Evolutionary conservation across 2,888 invertebrate species (phyloP).

Genomic region (Tetropium fuscum): DNA sequence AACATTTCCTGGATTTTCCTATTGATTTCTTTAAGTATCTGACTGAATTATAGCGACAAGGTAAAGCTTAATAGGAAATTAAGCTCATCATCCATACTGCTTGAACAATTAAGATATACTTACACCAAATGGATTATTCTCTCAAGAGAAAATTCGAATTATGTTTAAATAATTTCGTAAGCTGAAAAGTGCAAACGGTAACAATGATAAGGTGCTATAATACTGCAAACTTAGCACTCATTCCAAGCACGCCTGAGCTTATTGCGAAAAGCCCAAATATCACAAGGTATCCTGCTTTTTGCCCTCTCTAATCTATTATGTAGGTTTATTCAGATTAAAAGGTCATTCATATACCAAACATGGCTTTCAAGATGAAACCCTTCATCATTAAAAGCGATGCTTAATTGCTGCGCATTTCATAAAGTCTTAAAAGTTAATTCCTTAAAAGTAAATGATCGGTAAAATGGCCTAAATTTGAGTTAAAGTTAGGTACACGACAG

Average conservation of each 20-base stretch:
- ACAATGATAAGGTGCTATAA: conserved; percentile 56
- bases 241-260: conserved; percentile 61
- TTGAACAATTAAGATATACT: no score
- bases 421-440: conserved; percentile 1
- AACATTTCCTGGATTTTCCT: no score
- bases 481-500: not conserved
- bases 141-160: conserved; percentile 18
- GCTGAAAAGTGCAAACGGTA: conserved; percentile 53
- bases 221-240: conserved; percentile 59
- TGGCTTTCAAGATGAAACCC: conserved; percentile 7
- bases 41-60: no score
- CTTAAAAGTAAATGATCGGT: conserved; percentile 9
- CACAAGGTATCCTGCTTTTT: conserved; percentile 46
- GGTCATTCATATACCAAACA: conserved; percentile 21
- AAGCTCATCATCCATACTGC: no score
- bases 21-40: no score
- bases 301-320: conserved; percentile 43
- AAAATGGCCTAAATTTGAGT: conserved; percentile 6
- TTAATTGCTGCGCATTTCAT: conserved; percentile 2
- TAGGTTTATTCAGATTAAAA: conserved; percentile 9
- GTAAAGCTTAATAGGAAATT: no score
- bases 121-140: conserved; percentile 27
- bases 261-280: conserved; percentile 59
- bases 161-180: conserved; percentile 42
- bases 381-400: conserved; percentile 4